Conservation (phyloP, 2,113 vertebrate genomes). For the Pholis gunnellus region DNA sequence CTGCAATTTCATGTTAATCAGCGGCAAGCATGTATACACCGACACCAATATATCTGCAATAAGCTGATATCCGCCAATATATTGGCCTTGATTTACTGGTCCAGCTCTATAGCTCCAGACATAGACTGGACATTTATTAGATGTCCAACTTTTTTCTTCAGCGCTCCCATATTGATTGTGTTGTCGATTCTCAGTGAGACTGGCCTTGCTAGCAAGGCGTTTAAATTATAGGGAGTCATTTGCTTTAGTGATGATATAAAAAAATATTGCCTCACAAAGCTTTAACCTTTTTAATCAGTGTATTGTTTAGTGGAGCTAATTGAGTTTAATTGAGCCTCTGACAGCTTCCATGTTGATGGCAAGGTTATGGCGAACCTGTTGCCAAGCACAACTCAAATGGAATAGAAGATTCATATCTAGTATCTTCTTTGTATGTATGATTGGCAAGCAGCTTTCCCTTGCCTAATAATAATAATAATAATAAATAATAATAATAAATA, state of each 20-base stretch:
- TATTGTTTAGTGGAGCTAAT: background rate
- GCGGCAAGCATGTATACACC: background rate
- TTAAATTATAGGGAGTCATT: conserved; percentile 12
- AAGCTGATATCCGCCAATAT: background rate
- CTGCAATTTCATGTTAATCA: background rate
- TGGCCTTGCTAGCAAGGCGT: conserved; percentile 6
- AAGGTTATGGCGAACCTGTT: background rate
- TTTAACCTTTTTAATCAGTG: conserved; percentile 30
- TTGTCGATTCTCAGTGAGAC: conserved; percentile 5
- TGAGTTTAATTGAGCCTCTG: background rate
- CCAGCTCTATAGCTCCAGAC: no score
- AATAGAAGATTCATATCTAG: background rate
- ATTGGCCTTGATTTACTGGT: background rate
- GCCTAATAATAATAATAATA: conserved; percentile 51
- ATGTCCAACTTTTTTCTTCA: conserved; percentile 1
- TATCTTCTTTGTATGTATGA: conserved; percentile 7
- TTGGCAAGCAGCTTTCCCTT: conserved; percentile 42
- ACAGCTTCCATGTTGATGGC: background rate
- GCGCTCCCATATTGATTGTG: background rate
- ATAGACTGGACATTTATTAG: background rate
- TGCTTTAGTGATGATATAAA: conserved; percentile 6
- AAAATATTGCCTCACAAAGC: conserved; percentile 9
- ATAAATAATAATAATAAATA: no score
- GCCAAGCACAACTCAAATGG: background rate
- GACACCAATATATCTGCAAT: background rate